Percentiles rank a stretch among this genome's conserved stretches.
Evolutionary conservation across 2,888 invertebrate species (phyloP).

Genomic region (Aphodius granarius): DNA sequence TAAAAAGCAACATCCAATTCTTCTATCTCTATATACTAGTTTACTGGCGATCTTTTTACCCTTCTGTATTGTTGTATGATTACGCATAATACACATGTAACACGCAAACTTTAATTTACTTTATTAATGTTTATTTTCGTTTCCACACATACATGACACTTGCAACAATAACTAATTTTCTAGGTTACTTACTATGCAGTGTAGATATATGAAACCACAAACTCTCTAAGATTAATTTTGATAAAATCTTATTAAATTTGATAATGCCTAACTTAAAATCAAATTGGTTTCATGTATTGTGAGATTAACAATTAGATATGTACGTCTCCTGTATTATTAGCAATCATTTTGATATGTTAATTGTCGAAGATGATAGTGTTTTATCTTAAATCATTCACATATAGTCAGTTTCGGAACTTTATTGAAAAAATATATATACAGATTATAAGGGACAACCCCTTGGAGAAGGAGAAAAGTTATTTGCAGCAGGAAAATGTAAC

Average conservation of each 20-base stretch:
- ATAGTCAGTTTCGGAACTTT: too few relatives aligned
- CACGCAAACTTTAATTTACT: not conserved
- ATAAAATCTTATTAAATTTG: too few relatives aligned
- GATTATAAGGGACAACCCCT: too few relatives aligned
- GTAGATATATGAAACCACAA: not conserved
- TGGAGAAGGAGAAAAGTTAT: too few relatives aligned
- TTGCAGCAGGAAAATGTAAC: too few relatives aligned
- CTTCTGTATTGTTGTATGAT: constrained; percentile 1
- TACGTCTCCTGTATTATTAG: too few relatives aligned
- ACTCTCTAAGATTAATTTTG: not conserved
- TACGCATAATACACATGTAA: not conserved
- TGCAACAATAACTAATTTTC: not conserved
- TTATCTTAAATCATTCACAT: too few relatives aligned
- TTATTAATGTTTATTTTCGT: not conserved
- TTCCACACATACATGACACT: not conserved
- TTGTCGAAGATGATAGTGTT: too few relatives aligned
- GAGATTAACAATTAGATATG: not conserved
- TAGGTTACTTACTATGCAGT: not conserved
- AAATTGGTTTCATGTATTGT: not conserved
- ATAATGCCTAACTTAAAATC: too few relatives aligned
- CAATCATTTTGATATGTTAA: too few relatives aligned
- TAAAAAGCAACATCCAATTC: not conserved
- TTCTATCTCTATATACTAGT: constrained; percentile 7
- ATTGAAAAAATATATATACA: too few relatives aligned
- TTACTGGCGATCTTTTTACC: not conserved